Evolutionary conservation across 2,113 vertebrate genomes (phyloP), one percentile per base, ranked within the genome.

Genomic region (Benitochromis conjunctus): DNA sequence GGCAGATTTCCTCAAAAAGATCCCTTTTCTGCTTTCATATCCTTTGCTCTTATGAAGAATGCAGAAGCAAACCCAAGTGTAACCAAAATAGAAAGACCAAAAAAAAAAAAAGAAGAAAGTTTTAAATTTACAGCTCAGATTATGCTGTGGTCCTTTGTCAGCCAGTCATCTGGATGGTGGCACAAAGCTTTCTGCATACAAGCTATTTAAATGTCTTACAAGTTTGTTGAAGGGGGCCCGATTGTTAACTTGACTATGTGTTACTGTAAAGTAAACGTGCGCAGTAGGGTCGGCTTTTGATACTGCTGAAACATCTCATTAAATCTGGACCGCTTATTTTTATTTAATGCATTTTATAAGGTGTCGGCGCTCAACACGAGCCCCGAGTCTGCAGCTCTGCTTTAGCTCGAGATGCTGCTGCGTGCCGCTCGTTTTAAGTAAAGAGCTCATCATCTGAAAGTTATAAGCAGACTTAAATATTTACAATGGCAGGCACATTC

Each of bases 121-220:
- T 81, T 81, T 41, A 79, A 88, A 81, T 84, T 81, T 80, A 79
- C 86, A 57, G 14, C 80, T 84, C 34, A 55, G 80, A 78, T 90
- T 85, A 62, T 24, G n/a, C 79, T 69, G 80, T 31, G 36, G 54
- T 58, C 26, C 66, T 58, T 51, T 64, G 46, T 43, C 76, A 31
- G 64, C 29, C 24, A n/a, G 34, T 81, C 79, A 43, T 81, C 76
- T 66, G 36, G n/a, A 51, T 31, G 21, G 87, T 51, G 43, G 43
- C 69, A 51, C 69, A 76, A 51, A 51, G 43, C 26, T 31, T 51
- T 76, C n/a, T 53, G 51, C 16, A 12, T 48, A 51, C 69, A 76
- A 51, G 26, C 43, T 76, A 51, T 51, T 76, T 29, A 51, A 76
- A 31, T 31, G 69, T 76, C 69, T 76, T 76, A 76, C 69, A 76